Evolutionary conservation across 2,113 vertebrate genomes (phyloP), one percentile per base, ranked within the genome.

Genomic region (Paratilapia polleni): DNA sequence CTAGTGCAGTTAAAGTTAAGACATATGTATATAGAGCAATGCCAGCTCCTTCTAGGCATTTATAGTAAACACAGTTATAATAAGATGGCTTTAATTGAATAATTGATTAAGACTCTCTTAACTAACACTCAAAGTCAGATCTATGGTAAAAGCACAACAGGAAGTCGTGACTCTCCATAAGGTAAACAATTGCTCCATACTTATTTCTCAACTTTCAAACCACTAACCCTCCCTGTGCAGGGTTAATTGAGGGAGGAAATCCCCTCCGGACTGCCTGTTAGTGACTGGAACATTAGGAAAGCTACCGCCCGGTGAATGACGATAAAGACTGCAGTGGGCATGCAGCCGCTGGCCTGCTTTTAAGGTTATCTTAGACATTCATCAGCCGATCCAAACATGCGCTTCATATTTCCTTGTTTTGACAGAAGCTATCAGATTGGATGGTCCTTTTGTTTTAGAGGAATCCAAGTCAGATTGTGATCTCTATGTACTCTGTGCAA

Each of bases 181-280:
- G 77, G 90, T 94, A 86, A 93, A 94, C 89, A 94, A 88, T 93
- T 92, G 83, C 91, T 58, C 78, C 87, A 93, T 90, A 68, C 56
- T 83, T 84, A 90, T 95, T 94, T 87, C 80, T 91, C 91, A 92
- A 91, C 83, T 85, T 93, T 91, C 87, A 86, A 91, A 87, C 90
- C 92, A 82, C 92, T 70, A 92, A 90, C 87, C 85, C 91, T 93
- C 77, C 85, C 83, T 63, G 76, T 13, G 58, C 80, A 62, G 86
- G 87, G 84, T 94, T 93, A 92, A 94, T 87, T 93, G 75, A 83
- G 75, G 56, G 38, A 90, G 93, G 91, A 94, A 94, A 94, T 93
- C 91, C 94, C 89, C 75, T 81, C 34, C 8, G 82, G 70, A 82
- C 78, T 64, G 82, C 86, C 81, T 92, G 83, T 83, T 82, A 83